Conservation (phyloP, 2,888 invertebrate genomes). For the Rhynchonema sp. region DNA sequence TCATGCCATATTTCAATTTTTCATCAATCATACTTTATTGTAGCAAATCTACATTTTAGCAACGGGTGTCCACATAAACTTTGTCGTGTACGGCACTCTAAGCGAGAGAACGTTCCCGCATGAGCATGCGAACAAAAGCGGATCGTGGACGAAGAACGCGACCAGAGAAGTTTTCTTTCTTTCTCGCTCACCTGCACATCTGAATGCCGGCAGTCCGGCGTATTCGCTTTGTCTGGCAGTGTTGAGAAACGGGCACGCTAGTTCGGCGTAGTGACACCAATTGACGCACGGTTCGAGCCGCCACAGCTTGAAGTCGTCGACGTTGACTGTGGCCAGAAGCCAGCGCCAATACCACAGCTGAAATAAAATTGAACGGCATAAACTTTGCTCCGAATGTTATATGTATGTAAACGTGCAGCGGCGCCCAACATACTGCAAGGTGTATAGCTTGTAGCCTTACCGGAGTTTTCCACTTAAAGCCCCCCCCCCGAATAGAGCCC, state of each 20-base stretch:
- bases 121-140: no score
- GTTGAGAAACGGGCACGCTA: background rate
- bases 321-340: background rate
- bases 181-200: background rate
- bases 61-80: no score
- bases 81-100: no score
- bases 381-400: no score
- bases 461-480: no score
- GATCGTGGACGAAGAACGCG: background rate
- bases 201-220: background rate
- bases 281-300: background rate
- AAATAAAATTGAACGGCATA: background rate
- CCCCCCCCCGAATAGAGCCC: no score
- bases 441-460: no score
- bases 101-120: no score
- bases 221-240: background rate
- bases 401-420: no score
- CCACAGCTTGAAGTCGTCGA: background rate
- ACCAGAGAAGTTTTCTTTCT: background rate
- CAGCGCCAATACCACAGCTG: slow-evolving; percentile 1
- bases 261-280: slow-evolving; percentile 1
- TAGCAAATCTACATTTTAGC: background rate
- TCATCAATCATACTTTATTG: no score
- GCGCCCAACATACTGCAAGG: no score
- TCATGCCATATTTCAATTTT: no score